A percentile compares a stretch with the other conserved stretches of the same genome.
These are phyloP conservation scores for Gastracanthus pulcherrimus DNA, from an alignment of 2,888 invertebrate species.

Conservation along the genomic window DNA sequence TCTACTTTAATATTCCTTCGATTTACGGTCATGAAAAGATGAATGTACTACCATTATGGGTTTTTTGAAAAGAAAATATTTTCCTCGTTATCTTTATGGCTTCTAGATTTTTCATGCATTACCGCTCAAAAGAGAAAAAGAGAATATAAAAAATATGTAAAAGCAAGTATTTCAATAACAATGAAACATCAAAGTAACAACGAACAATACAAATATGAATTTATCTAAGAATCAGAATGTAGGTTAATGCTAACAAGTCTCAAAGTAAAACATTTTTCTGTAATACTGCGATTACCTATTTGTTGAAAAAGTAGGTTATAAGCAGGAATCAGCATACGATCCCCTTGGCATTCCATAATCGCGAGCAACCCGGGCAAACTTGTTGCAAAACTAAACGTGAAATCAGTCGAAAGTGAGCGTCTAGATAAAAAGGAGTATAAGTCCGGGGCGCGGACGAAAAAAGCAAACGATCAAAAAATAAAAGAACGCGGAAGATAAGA, in stretches of 20 bases:
- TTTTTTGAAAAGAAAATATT: neutral
- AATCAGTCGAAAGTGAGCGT: neutral
- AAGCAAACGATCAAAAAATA: neutral
- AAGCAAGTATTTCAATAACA: too few relatives aligned
- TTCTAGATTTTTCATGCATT: constrained; percentile 7
- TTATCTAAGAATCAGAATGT: neutral
- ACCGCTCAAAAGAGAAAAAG: neutral
- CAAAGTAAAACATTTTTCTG: neutral
- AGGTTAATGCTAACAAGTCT: neutral
- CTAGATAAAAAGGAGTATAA: neutral
- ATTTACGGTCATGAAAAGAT: neutral
- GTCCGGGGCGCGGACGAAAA: neutral
- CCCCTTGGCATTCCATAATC: too few relatives aligned
- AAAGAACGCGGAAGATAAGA: neutral
- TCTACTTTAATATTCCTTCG: neutral
- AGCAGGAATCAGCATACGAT: too few relatives aligned
- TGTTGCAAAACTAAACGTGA: neutral
- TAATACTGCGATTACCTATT: neutral
- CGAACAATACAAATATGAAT: neutral
- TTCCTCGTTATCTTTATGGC: constrained; percentile 8
- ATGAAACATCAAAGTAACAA: neutral
- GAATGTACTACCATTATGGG: neutral
- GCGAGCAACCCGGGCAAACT: too few relatives aligned
- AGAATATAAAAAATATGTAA: neutral
- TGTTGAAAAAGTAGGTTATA: too few relatives aligned